A percentile compares a stretch with the other conserved stretches of the same genome.
Evolutionary conservation across 2,888 invertebrate genomes (phyloP).

Genomic region (Phortica magna): DNA sequence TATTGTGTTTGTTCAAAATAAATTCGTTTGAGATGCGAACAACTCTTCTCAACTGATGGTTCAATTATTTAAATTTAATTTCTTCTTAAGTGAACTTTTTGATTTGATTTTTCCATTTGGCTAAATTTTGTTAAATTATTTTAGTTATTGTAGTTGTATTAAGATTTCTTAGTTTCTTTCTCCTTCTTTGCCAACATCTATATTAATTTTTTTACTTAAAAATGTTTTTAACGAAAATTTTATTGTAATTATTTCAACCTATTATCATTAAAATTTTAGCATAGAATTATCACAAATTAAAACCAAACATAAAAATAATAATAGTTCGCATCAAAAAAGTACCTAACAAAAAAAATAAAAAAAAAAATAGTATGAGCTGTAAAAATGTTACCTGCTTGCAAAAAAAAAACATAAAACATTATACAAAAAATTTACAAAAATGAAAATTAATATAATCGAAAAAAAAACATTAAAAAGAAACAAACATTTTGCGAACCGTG

Average conservation of each 20-base stretch:
- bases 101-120: neutral
- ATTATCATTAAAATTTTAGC: neutral
- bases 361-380: slow-evolving; percentile 76
- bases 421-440: slow-evolving; percentile 42
- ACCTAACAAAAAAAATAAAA: slow-evolving; percentile 49
- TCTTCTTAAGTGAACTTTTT: no score
- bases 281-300: neutral
- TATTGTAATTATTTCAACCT: neutral
- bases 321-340: slow-evolving; percentile 28
- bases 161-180: no score
- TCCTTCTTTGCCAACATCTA: neutral
- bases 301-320: slow-evolving; percentile 27
- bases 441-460: slow-evolving; percentile 40
- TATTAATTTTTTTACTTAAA: neutral
- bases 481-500: neutral
- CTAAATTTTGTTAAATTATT: no score
- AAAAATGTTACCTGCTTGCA: slow-evolving; percentile 78
- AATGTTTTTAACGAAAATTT: neutral
- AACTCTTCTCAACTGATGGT: no score
- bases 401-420: slow-evolving; percentile 45
- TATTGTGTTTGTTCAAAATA: no score
- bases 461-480: slow-evolving; percentile 6
- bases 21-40: no score
- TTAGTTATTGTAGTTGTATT: no score
- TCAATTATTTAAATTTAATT: no score